Percentiles rank a stretch among this genome's conserved stretches.
phyloP scores from a whole-genome alignment of 1,140 invertebrate species.

The Acromyrmex charruanus region DNA sequence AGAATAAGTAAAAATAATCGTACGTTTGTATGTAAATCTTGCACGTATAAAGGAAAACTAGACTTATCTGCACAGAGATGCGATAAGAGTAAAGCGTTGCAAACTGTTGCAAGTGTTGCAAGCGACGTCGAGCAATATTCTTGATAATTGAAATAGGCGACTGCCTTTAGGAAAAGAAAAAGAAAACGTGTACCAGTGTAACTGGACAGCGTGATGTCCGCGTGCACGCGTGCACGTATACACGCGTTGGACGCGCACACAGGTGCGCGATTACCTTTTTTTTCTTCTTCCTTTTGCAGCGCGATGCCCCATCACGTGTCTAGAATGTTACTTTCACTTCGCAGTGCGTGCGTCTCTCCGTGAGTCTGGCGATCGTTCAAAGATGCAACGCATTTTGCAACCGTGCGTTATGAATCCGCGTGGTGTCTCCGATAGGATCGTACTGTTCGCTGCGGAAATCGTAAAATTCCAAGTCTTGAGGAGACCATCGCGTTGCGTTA shows the following conservation, averaged over 20 bases:
- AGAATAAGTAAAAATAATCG: too few species aligned
- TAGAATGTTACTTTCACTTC: constrained; percentile 80
- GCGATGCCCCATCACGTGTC: constrained; percentile 74
- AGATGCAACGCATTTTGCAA: constrained; percentile 66
- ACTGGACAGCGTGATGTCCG: too few species aligned
- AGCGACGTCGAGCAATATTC: not conserved
- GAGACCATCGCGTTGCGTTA: not conserved
- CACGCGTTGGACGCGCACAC: constrained; percentile 30
- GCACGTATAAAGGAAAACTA: not conserved
- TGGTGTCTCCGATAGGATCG: constrained; percentile 36
- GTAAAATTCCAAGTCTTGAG: constrained; percentile 17
- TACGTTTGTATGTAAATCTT: not conserved
- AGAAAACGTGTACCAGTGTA: not conserved
- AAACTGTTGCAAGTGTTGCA: not conserved
- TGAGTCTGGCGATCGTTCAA: constrained; percentile 48
- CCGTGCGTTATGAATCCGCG: constrained; percentile 64
- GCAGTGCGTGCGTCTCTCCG: constrained; percentile 50
- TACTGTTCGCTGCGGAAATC: constrained; percentile 29
- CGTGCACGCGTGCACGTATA: not conserved
- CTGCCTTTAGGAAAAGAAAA: too few species aligned
- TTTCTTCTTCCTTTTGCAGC: constrained; percentile 60
- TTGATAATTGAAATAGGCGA: not conserved
- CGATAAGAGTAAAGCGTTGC: not conserved
- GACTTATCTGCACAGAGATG: not conserved
- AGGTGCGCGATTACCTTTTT: constrained; percentile 16